Evolutionary conservation across 2,888 invertebrate species (phyloP), one percentile per base, ranked within the genome.

Genomic region (Sclerodermus sp.): DNA sequence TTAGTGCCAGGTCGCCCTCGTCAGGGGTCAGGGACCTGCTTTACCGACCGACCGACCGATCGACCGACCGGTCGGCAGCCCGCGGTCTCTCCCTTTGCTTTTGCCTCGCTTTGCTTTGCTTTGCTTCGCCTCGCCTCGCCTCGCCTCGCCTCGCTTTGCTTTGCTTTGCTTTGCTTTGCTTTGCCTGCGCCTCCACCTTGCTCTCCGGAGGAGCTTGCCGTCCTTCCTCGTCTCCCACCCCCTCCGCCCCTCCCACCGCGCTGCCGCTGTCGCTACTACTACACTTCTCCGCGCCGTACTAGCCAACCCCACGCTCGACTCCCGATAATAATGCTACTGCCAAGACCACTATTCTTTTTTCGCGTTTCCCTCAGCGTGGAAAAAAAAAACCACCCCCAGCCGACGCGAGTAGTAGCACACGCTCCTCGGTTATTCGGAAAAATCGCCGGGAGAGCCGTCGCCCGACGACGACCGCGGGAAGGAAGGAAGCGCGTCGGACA

Each of bases 21-120:
- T 34, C 66, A 66, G 72, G 68, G 73, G 74, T 74, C 73, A 76
- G 70, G 71, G 76, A 76, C 76, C 76, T 74, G 71, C 71, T 67
- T 66, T 66, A 70, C 70, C 70, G 68, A 64, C 70, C 66, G 71
- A n/a, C n/a, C 70, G 68, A 64, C 70, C 65, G 71, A 66, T 65
- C 71, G 66, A 66, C 69, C 70, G 68, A 64, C 70, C 65, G 71
- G 67, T 65, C 71, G 66, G 67, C 69, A 65, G 63, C 64, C 23
- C n/a, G n/a, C n/a, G 66, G 64, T 68, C 67, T 50, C 50, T 49
- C 47, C 44, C 56, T 51, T 45, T 37, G 49, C 44, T 47, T 48
- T 51, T 51, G 41, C 42, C 47, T 64, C 61, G 49, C 62, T 60
- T 57, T 59, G 55, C 55, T 45, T 60, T 57, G 57, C 55, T 46